Percentiles rank a stretch among this genome's conserved stretches.
These are phyloP conservation scores for Cotesia glomerata DNA, from an alignment of 1,140 invertebrate genomes.

Conservation along the genomic window DNA sequence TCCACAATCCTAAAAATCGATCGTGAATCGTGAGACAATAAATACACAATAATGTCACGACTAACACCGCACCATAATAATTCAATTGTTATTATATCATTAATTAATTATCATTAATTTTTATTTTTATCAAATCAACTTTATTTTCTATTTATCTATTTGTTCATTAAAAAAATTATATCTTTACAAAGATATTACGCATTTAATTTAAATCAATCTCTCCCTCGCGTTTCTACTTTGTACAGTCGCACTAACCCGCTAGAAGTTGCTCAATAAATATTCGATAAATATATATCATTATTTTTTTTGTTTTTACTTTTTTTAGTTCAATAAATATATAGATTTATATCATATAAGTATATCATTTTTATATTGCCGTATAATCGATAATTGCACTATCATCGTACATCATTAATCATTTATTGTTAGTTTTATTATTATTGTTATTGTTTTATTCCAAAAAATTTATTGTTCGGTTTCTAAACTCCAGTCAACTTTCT, in stretches of 20 bases:
- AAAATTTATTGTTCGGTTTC: conserved; percentile 27
- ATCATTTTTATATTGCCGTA: conserved; percentile 29
- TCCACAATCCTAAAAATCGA: conserved; percentile 57
- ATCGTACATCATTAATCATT: conserved; percentile 31
- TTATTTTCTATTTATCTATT: background rate
- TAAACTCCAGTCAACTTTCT: conserved; percentile 1
- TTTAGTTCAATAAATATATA: conserved; percentile 42
- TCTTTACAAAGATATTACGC: background rate
- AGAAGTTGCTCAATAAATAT: conserved; percentile 60
- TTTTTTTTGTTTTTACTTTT: conserved; percentile 41
- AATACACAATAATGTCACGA: conserved; percentile 46
- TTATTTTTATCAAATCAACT: conserved; percentile 7
- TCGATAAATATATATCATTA: conserved; percentile 59
- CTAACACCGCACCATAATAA: conserved; percentile 19
- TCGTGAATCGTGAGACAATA: conserved; percentile 43
- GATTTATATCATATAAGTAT: conserved; percentile 32
- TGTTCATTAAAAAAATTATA: no score
- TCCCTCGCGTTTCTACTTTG: conserved; percentile 47
- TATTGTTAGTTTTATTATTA: conserved; percentile 25
- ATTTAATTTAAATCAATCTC: conserved; percentile 10
- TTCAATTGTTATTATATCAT: conserved; percentile 35
- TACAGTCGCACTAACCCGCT: conserved; percentile 54
- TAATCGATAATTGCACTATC: conserved; percentile 43
- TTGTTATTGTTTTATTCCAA: conserved; percentile 33
- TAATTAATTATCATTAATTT: conserved; percentile 21